Conservation (phyloP, 2,888 invertebrate genomes). For the Busseola fusca region DNA sequence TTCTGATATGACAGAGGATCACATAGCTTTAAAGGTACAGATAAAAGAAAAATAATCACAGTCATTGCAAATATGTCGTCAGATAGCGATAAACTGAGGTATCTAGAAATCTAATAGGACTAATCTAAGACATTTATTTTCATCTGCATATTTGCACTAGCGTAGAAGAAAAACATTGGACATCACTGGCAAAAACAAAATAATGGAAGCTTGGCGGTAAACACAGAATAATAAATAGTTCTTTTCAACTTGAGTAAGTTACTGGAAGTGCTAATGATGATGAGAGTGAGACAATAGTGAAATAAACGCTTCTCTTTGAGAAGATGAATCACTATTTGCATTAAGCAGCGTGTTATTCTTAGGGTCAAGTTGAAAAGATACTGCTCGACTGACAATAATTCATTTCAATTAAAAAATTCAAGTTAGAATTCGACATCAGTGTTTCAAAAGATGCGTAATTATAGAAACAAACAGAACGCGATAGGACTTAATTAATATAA, state of each 20-base stretch:
- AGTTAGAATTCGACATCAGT: neutral
- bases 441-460: slow-evolving; percentile 1
- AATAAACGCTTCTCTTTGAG: slow-evolving; percentile 42
- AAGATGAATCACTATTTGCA: slow-evolving; percentile 53
- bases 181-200: slow-evolving; percentile 57
- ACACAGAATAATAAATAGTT: slow-evolving; percentile 64
- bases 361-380: slow-evolving; percentile 81
- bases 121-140: slow-evolving; percentile 31
- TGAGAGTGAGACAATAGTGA: slow-evolving; percentile 64
- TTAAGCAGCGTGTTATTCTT: slow-evolving; percentile 68
- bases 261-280: slow-evolving; percentile 63
- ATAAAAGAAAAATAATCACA: slow-evolving; percentile 37
- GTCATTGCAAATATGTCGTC: slow-evolving; percentile 61
- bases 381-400: slow-evolving; percentile 81
- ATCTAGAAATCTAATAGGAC: slow-evolving; percentile 16
- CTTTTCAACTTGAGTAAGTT: slow-evolving; percentile 81
- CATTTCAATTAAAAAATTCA: slow-evolving; percentile 49
- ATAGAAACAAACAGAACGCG: slow-evolving; percentile 21
- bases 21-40: slow-evolving; percentile 36
- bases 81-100: slow-evolving; percentile 43
- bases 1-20: slow-evolving; percentile 35
- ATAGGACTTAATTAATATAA: slow-evolving; percentile 12
- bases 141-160: slow-evolving; percentile 60
- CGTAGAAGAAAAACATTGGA: slow-evolving; percentile 44
- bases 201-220: slow-evolving; percentile 68